Base-by-base conservation (phyloP, 2,113 vertebrate species). In the Ceyx margarethae region DNA sequence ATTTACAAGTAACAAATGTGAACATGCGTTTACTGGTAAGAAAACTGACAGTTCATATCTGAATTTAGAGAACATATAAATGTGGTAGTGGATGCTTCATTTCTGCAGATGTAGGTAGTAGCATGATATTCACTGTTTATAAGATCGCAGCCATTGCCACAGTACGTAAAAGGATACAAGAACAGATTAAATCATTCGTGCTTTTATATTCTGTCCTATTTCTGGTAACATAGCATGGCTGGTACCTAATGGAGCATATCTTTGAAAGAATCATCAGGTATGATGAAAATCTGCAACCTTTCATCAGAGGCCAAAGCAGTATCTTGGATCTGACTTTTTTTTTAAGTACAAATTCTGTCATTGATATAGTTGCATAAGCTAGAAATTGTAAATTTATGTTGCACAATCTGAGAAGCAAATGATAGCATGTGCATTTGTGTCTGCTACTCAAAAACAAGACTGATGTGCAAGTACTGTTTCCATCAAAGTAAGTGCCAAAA, bases 231-330 rank as follows among this genome's bases (percentile, higher is more conserved):
- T 80, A 57, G 65, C 62, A 57, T 90, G 84, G 68, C 75, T 85
- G 68, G 58, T 86, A 45, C 35, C 37, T 88, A 75, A 87, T 33
- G 80, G 94, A 71, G 45, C 77, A 26, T 90, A 78, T 73, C 86
- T 96, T 83, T 80, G 81, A 62, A 68, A 94, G 88, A 84, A 95
- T 89, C 91, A 71, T 69, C 51, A 83, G 78, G 53, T 87, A 43
- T 81, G 69, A 61, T 23, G 90, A 77, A 90, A 53, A 87, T 81
- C 29, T 48, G 23, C 73, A 51, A 50, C 35, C 64, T 76, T 81
- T 85, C 64, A 74, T 87, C 85, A 81, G 76, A 87, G 90, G 53
- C 50, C 62, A 53, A 89, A 87, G 50, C 64, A 61, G 20, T 82
- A 81, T 79, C 73, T 90, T 37, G n/a, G 31, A 74, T 83, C 56